Evolutionary conservation across 2,888 invertebrate species (phyloP).

Genomic region (Exephanes ischioxanthus): DNA sequence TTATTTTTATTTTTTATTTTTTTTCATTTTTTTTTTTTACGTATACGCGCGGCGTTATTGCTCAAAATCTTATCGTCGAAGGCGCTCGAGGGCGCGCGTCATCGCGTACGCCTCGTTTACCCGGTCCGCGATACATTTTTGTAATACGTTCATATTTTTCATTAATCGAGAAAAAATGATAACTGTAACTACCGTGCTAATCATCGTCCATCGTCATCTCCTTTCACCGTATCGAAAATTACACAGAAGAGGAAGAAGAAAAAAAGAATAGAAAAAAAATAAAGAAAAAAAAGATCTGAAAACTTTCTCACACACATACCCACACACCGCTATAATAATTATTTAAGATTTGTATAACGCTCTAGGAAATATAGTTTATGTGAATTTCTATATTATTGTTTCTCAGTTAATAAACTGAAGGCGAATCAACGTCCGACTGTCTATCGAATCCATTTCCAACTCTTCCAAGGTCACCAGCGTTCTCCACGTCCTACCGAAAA

Average conservation of each 20-base stretch:
- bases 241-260: neutral
- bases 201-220: constrained; percentile 56
- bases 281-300: neutral
- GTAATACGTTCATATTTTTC: constrained; percentile 29
- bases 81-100: neutral
- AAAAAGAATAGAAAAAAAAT: neutral
- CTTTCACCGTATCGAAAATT: constrained; percentile 41
- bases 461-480: neutral
- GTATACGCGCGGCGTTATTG: constrained; percentile 57
- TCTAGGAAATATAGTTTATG: constrained; percentile 59
- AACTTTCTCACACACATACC: constrained; percentile 7
- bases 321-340: constrained; percentile 46
- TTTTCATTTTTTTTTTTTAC: constrained; percentile 15
- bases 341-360: constrained; percentile 60
- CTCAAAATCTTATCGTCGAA: constrained; percentile 61
- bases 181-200: constrained; percentile 48
- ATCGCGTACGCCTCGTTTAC: neutral
- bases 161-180: constrained; percentile 42
- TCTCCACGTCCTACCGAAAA: neutral
- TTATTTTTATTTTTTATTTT: neutral
- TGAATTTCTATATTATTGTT: constrained; percentile 54
- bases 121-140: constrained; percentile 10
- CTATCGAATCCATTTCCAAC: constrained; percentile 4
- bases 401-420: constrained; percentile 66
- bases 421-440: constrained; percentile 30